phyloP scores from a whole-genome alignment of 2,888 invertebrate genomes.

The Rotaria socialis region DNA sequence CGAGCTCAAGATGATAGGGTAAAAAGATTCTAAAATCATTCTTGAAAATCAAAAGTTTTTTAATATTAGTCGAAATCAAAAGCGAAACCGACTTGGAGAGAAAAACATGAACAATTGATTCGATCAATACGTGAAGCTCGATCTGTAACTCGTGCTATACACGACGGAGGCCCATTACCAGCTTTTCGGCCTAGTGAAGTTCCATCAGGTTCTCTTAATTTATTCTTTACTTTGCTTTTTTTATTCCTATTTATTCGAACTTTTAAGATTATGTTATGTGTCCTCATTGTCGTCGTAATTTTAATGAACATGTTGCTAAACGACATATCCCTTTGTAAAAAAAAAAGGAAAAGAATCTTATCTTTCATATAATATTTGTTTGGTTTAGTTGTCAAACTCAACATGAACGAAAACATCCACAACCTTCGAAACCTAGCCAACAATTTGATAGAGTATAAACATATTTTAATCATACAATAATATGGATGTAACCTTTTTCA shows the following conservation, averaged over 20 bases:
- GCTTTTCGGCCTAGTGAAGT: conserved; percentile 58
- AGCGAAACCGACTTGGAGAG: conserved; percentile 72
- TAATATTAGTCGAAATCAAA: conserved; percentile 50
- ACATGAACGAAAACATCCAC: background rate
- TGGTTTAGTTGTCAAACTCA: background rate
- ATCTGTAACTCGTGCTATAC: conserved; percentile 65
- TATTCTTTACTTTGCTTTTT: background rate
- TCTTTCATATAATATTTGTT: background rate
- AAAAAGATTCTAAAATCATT: background rate
- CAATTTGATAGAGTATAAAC: conserved; percentile 19
- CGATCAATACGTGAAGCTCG: conserved; percentile 83
- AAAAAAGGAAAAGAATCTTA: background rate
- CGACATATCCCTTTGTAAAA: conserved; percentile 79
- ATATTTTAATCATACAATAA: background rate
- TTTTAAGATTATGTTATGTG: conserved; percentile 68
- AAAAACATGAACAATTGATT: conserved; percentile 88
- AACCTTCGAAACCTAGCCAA: background rate
- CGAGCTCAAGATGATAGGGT: conserved; percentile 30
- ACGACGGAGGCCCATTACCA: conserved; percentile 61
- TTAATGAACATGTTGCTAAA: conserved; percentile 82
- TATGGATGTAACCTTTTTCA: too few species aligned
- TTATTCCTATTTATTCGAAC: background rate
- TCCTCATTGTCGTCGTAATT: conserved; percentile 79
- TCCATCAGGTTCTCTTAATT: conserved; percentile 51
- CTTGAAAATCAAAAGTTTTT: background rate